A percentile compares a stretch with the other conserved stretches of the same genome.
phyloP scores from a whole-genome alignment of 2,113 vertebrate species.

The Oophaga pumilio region DNA sequence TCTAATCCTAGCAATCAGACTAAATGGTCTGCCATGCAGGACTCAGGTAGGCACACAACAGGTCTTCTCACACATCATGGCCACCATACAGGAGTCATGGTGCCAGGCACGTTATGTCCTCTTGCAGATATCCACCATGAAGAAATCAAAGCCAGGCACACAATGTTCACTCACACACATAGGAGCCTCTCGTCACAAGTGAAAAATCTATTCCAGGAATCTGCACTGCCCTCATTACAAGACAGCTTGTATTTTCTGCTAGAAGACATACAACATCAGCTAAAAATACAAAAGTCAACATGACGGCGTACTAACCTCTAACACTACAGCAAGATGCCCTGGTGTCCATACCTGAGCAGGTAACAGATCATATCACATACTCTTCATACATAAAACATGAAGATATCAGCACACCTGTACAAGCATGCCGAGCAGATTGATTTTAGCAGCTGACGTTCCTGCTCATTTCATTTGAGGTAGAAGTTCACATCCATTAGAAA shows the following conservation, averaged over 20 bases:
- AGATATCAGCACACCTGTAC: neutral
- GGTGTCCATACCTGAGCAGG: neutral
- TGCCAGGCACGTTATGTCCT: no score
- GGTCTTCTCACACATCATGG: no score
- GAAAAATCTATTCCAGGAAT: constrained; percentile 34
- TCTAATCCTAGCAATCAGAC: no score
- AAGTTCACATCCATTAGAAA: no score
- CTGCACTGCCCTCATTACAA: constrained; percentile 31
- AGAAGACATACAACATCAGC: constrained; percentile 30
- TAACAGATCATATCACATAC: neutral
- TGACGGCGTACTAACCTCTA: constrained; percentile 16
- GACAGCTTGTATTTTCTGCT: constrained; percentile 41
- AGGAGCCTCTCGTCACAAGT: constrained; percentile 4
- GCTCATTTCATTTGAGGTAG: no score
- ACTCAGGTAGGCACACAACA: no score
- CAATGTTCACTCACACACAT: constrained; percentile 24
- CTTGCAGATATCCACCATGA: neutral
- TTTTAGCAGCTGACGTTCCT: no score
- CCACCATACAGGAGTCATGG: no score
- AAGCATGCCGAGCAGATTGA: neutral
- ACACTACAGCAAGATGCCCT: neutral
- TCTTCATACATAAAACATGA: neutral
- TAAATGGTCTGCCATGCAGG: no score
- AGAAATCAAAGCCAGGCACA: constrained; percentile 21
- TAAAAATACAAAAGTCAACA: constrained; percentile 50